Evolutionary conservation across 2,113 vertebrate genomes (phyloP), one percentile per base, ranked within the genome.

Genomic region (Pogonocichla stellata): DNA sequence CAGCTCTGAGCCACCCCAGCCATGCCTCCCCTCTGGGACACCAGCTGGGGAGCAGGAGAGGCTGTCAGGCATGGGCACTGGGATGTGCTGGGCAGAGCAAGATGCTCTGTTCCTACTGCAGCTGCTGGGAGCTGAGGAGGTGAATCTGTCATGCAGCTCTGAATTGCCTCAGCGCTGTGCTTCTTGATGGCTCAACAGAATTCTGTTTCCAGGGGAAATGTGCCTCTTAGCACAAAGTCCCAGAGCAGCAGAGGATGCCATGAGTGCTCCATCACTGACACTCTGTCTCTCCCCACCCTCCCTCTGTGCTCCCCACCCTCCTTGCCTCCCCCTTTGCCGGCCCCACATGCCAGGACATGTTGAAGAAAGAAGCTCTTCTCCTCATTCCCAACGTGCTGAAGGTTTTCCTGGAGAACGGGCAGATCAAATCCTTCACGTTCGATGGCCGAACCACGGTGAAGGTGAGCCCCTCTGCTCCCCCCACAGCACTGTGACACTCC

Each of bases 381-480:
- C 99, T 99, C 96, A 99, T 99, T 96, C 99, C 99, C 96, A 99
- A 99, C 25, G 99, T 99, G 93, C 96, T 99, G 97, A 99, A 99
- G 98, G 99, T 99, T 96, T 99, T 99, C 98, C 97, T 99, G 98
- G 99, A 99, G 98, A 99, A 99, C 60, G 99, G 99, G 80, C 99
- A 99, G 96, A 99, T 99, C 97, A 99, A 99, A 98, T 99, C 99
- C 60, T 99, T 99, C 96, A 99, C 99, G 0, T 99, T 99, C 48
- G 99, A 99, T 96, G 99, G 99, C 97, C 98, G 99, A 88, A 99
- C 99, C 96, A 99, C 99, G 28, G 99, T 99, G 96, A 99, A 99
- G 99, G 99, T 99, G 97, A 86, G 96, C 24, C 66, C 51, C 40
- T 70, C 66, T 0, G 0, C 38, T 31, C 6, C 28, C 53, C 12